Evolutionary conservation across 2,888 invertebrate species (phyloP).

Genomic region (Drosophila diplacantha): DNA sequence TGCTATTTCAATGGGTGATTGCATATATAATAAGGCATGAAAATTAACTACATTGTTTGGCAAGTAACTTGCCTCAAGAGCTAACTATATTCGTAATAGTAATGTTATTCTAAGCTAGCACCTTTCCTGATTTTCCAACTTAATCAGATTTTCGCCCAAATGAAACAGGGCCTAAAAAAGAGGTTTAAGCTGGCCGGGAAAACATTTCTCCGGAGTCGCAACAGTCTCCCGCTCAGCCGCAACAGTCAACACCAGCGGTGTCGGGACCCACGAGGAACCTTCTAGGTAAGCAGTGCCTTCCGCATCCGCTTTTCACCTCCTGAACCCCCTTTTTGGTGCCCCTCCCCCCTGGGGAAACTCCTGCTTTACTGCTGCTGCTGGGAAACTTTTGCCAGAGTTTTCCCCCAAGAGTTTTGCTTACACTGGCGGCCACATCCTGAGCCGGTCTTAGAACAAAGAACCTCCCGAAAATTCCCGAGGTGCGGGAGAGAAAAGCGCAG

Average conservation of each 20-base stretch:
- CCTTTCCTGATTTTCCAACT: neutral
- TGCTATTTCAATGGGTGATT: neutral
- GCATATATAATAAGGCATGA: neutral
- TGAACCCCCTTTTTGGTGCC: neutral
- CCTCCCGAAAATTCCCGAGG: slow-evolving; percentile 28
- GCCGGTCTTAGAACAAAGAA: slow-evolving; percentile 63
- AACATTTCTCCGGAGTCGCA: slow-evolving; percentile 6
- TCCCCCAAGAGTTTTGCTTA: slow-evolving; percentile 55
- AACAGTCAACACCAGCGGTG: slow-evolving; percentile 61
- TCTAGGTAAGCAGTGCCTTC: slow-evolving; percentile 35
- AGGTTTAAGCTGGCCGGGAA: neutral
- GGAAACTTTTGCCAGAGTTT: slow-evolving; percentile 56
- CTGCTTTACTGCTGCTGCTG: slow-evolving; percentile 2
- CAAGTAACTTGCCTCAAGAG: neutral
- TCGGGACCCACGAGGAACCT: slow-evolving; percentile 40
- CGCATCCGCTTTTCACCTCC: slow-evolving; percentile 16
- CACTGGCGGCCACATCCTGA: slow-evolving; percentile 47
- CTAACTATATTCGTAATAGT: neutral
- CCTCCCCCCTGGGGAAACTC: slow-evolving; percentile 6
- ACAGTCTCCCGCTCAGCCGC: slow-evolving; percentile 27
- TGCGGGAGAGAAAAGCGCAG: slow-evolving; percentile 35
- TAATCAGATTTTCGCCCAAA: slow-evolving; percentile 20
- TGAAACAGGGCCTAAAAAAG: slow-evolving; percentile 22
- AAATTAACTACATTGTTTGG: neutral
- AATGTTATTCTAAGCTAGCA: neutral